Percentiles rank a stretch among this genome's conserved stretches.
Evolutionary conservation across 2,888 invertebrate species (phyloP).

Genomic region (Muscina levida): DNA sequence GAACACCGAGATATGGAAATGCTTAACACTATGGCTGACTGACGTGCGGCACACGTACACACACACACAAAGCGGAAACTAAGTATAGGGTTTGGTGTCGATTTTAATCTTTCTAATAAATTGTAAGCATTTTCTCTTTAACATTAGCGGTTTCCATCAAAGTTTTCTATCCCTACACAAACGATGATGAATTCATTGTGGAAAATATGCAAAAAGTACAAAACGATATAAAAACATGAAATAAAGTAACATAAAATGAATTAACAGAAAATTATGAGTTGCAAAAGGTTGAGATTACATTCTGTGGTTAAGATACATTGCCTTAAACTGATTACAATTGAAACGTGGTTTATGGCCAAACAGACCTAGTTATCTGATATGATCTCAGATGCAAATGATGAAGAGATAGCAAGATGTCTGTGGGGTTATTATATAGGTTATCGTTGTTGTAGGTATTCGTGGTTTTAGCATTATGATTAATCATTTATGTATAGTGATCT

Average conservation of each 20-base stretch:
- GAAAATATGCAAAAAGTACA: neutral
- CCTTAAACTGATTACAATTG: neutral
- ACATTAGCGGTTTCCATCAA: constrained; percentile 27
- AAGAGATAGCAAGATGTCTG: neutral
- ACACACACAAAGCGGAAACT: neutral
- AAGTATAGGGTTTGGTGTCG: constrained; percentile 25
- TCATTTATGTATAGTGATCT: neutral
- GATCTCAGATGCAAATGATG: neutral
- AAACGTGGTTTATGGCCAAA: neutral
- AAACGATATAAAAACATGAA: neutral
- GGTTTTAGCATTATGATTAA: neutral
- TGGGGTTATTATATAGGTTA: neutral
- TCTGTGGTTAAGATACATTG: constrained; percentile 19
- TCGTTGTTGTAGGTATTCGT: neutral
- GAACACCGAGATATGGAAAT: neutral
- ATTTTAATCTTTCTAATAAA: constrained; percentile 60
- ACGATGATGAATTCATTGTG: neutral
- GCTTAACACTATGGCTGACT: neutral
- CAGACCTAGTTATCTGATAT: neutral
- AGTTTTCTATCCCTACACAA: neutral
- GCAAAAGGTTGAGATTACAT: constrained; percentile 4
- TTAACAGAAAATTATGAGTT: neutral
- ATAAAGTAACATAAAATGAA: neutral
- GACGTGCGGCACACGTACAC: neutral
- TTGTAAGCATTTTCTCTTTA: constrained; percentile 23